Evolutionary conservation across 1,140 invertebrate genomes (phyloP), one percentile per base, ranked within the genome.

Genomic region (Drosophila cardini): DNA sequence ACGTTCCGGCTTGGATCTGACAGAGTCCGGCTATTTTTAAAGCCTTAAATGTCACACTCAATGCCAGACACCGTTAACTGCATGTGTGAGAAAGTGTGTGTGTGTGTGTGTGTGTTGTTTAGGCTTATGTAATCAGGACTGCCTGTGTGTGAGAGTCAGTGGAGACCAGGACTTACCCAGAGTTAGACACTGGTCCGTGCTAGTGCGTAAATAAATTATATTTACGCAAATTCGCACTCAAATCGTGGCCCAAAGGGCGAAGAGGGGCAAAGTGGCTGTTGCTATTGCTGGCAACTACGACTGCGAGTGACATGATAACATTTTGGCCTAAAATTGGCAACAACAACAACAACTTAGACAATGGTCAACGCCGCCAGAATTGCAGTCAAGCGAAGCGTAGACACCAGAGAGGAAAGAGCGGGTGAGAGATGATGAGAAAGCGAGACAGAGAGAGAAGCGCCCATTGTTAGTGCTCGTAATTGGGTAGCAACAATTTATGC

Each of bases 401-500:
- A 11, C 4, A 13, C n/a, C 11, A 16, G 34, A 15, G 30, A 8
- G 13, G 11, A n/a, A 2, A n/a, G 40, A 0, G 5, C 10, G 6
- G n/a, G 18, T 11, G 38, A 16, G 38, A 11, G 21, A 26, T 26
- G 21, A 5, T 26, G 21, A 26, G 21, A 26, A 26, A 26, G 21
- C 21, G 21, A 26, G n/a, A n/a, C n/a, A 52, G 56, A 15, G 75
- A 58, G 50, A 30, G 61, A 34, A 30, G 50, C 64, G 65, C 57
- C 55, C 80, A 87, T 87, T 90, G 89, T 85, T 90, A 89, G 80
- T 74, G 70, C 67, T 72, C 89, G 79, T 91, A 91, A 91, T 91
- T 90, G 89, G 89, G 80, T 85, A 91, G 89, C 75, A 91, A 81
- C 89, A 89, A 80, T 90, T 90, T 89, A 91, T 89, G 80, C 80